A percentile compares a stretch with the other conserved stretches of the same genome.
Conservation (phyloP, 2,888 invertebrate species). For the Iselma pallidipennis region DNA sequence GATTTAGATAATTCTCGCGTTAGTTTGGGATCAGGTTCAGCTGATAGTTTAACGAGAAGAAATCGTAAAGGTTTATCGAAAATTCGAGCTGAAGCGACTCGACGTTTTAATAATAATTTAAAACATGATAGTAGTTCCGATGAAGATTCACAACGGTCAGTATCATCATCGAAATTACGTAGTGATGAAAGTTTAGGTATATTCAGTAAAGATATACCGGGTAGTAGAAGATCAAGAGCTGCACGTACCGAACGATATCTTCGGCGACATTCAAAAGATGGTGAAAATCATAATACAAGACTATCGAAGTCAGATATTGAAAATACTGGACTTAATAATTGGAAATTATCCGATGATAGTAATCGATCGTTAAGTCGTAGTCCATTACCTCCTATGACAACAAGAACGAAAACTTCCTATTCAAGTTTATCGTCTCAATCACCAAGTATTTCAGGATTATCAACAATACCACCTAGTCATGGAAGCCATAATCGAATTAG, state of each 20-base stretch:
- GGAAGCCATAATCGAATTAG: constrained; percentile 42
- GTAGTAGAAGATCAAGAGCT: constrained; percentile 68
- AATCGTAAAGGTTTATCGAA: constrained; percentile 65
- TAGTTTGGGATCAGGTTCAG: constrained; percentile 54
- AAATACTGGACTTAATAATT: constrained; percentile 32
- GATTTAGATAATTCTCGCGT: constrained; percentile 38
- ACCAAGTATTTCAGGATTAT: constrained; percentile 47
- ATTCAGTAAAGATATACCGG: constrained; percentile 56
- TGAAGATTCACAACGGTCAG: constrained; percentile 71
- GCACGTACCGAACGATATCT: constrained; percentile 82
- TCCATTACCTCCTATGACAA: constrained; percentile 36
- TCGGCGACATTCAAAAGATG: constrained; percentile 73
- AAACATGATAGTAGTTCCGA: constrained; percentile 71
- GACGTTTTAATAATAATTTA: constrained; percentile 63
- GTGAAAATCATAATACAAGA: constrained; percentile 60
- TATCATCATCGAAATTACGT: constrained; percentile 67
- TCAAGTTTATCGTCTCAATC: constrained; percentile 38
- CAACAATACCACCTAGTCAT: constrained; percentile 54
- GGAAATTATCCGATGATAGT: constrained; percentile 37
- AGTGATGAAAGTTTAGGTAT: constrained; percentile 69
- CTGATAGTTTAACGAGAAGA: constrained; percentile 61
- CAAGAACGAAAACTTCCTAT: constrained; percentile 33
- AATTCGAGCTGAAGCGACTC: constrained; percentile 69
- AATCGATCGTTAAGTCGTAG: constrained; percentile 45
- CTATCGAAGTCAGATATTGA: constrained; percentile 49